These are phyloP conservation scores for Callyntrura guangdongensis DNA, from an alignment of 2,888 invertebrate species.

Conservation along the genomic window DNA sequence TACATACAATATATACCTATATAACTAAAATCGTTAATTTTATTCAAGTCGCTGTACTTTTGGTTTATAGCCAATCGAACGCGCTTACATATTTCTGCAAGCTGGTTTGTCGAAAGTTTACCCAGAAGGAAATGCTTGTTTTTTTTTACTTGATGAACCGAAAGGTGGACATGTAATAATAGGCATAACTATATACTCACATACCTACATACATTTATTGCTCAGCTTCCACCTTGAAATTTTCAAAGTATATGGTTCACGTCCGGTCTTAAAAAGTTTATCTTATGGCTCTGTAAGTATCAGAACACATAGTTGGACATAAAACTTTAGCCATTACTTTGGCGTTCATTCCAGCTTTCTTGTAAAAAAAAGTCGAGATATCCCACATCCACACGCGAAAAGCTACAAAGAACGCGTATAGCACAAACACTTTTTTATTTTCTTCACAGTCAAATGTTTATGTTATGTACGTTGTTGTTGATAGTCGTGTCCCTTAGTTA, in stretches of 20 bases:
- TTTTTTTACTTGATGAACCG: constrained; percentile 26
- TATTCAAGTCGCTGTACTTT: too few relatives aligned
- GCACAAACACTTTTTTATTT: constrained; percentile 28
- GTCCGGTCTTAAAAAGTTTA: constrained; percentile 64
- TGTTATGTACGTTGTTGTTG: background rate
- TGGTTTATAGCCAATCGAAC: background rate
- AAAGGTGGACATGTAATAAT: constrained; percentile 3
- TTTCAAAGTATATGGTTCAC: constrained; percentile 63
- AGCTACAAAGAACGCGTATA: background rate
- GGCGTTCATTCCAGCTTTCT: constrained; percentile 49
- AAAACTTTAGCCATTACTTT: constrained; percentile 67
- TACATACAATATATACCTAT: too few relatives aligned
- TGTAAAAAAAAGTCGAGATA: constrained; percentile 28
- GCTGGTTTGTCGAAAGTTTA: constrained; percentile 43
- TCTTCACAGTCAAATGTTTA: constrained; percentile 16
- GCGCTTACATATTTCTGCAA: background rate
- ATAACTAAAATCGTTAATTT: too few relatives aligned
- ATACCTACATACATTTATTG: background rate
- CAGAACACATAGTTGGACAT: constrained; percentile 62
- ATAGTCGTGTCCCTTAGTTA: background rate
- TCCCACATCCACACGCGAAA: too few relatives aligned
- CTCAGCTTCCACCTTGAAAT: constrained; percentile 45
- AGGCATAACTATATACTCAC: background rate
- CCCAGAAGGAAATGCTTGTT: constrained; percentile 28
- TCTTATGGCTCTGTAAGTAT: constrained; percentile 56